Evolutionary conservation across 2,797 vertebrate species (phyloP), one percentile per base, ranked within the genome.

Genomic region (Pristis pectinata): DNA sequence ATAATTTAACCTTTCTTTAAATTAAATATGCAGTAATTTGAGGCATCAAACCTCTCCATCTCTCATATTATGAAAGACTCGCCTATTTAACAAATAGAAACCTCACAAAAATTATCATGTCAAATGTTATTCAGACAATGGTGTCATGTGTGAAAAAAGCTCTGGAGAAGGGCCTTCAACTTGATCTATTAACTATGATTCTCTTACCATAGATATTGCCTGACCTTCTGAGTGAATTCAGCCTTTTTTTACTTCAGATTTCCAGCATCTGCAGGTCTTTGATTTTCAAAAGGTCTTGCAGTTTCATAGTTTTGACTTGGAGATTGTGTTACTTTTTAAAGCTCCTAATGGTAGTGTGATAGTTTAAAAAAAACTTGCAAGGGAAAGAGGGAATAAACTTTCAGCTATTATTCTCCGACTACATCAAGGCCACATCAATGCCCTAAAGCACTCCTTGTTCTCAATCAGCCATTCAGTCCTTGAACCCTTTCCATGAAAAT

Each of bases 391-490:
- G 27, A 76, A 53, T 56, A 59, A 94, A 56, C 44, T 34, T n/a
- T 53, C 11, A 94, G 30, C 41, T 70, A 74, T 76, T 93, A 74
- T 76, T 76, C 49, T 22, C 53, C 4, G 3, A 41, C 70, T 76
- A n/a, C 92, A 49, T 30, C 92, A 94, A 94, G 15, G 44, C 70
- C 91, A 37, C 70, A 74, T 19, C 64, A 94, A 49, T 56, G 67
- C 44, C 64, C 70, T 76, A 53, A 94, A 94, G 70, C 70, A 94
- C 10, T 76, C 13, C 49, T 19, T 53, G 44, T 76, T 94, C 92
- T 74, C 92, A 93, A 61, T 72, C 89, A n/a, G 34, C 34, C 61
- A 92, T 92, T 92, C 61, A 93, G 24, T 70, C 41, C 41, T 49
- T 76, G 11, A 94, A 94, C 72, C 72, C 70, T 30, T 76, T 74